Conservation (phyloP, 2,113 vertebrate genomes). For the Ranitomeya imitator region DNA sequence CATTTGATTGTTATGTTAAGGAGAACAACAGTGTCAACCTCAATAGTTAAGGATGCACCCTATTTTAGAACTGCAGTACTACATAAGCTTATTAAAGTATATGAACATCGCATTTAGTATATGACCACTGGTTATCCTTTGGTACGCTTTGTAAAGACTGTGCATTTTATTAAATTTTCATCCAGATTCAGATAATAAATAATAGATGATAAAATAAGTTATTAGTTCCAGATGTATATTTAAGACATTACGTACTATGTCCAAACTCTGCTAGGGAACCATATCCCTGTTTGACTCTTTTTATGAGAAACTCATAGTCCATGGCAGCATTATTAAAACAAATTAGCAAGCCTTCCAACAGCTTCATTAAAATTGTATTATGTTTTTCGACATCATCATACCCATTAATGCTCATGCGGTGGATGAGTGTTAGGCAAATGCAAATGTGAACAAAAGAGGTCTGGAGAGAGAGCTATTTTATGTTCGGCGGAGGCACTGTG, state of each 20-base stretch:
- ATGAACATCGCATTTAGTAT: not conserved
- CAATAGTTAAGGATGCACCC: not conserved
- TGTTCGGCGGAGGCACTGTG: not conserved
- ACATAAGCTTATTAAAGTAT: not conserved
- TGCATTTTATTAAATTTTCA: not conserved
- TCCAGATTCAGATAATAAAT: not conserved
- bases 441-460: constrained; percentile 11
- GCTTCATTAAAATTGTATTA: constrained; percentile 53
- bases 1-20: not conserved
- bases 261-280: not conserved
- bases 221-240: constrained; percentile 5
- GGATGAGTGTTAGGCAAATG: constrained; percentile 21
- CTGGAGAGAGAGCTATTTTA: not conserved
- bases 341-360: constrained; percentile 43
- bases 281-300: constrained; percentile 15
- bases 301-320: constrained; percentile 24
- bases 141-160: not conserved
- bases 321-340: constrained; percentile 34
- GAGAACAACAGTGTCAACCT: not conserved
- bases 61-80: not conserved
- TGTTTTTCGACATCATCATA: constrained; percentile 36
- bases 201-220: not conserved
- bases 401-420: constrained; percentile 29
- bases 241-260: constrained; percentile 4
- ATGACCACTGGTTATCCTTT: not conserved